Conservation (phyloP, 2,113 vertebrate genomes). For the Peucedramus taeniatus region DNA sequence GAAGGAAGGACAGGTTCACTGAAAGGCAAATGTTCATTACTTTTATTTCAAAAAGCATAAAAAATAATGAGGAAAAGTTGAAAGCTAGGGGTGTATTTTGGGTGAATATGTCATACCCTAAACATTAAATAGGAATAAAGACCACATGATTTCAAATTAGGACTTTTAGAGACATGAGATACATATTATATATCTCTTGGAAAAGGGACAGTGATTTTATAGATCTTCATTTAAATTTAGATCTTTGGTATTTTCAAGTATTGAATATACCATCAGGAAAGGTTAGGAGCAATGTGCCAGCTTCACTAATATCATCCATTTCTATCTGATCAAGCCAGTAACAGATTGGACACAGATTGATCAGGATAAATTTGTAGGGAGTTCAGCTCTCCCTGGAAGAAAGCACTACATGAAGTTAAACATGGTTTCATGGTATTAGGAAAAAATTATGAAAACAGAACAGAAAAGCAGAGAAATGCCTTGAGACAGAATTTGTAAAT, state of each 20-base stretch:
- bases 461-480: background rate
- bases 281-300: background rate
- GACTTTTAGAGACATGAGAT: background rate
- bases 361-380: background rate
- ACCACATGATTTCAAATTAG: background rate
- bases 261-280: background rate
- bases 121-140: background rate
- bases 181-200: background rate
- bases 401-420: background rate
- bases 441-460: background rate
- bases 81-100: background rate
- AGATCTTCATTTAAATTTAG: conserved; percentile 18
- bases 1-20: background rate
- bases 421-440: background rate
- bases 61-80: background rate
- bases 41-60: background rate
- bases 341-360: conserved; percentile 24
- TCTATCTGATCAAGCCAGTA: conserved; percentile 15
- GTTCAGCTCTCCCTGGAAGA: background rate
- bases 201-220: background rate
- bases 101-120: background rate
- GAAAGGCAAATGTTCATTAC: background rate
- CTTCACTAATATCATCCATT: background rate
- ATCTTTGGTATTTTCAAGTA: conserved; percentile 12
- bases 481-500: background rate